Evolutionary conservation across 2,888 invertebrate species (phyloP), one percentile per base, ranked within the genome.

Genomic region (Amphipyra berbera): DNA sequence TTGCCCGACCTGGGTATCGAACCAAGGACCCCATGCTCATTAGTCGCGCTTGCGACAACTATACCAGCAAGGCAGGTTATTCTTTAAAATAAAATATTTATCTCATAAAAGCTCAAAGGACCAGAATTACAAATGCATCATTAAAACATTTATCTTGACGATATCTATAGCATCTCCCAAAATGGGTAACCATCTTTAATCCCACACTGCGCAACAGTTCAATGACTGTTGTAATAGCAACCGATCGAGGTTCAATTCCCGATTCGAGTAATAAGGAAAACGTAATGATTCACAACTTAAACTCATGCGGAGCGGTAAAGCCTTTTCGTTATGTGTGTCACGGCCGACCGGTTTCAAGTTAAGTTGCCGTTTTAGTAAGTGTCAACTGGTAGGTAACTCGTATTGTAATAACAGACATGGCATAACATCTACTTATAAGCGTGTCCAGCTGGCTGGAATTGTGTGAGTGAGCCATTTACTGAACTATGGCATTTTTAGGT

Each of bases 121-220:
- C 52, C 30, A 41, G 30, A 41, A 27, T 30, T n/a, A 37, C 1
- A 37, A 21, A 38, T n/a, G 5, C 30, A 8, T 9, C 0, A 2
- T 1, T 15, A 21, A 6, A 42, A 37, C 14, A 58, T 52, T 21
- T 21, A 68, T 61, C 35, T 66, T 40, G 4, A n/a, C 6, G 0
- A 55, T 57, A 48, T 56, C 42, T 2, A 21, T 40, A 67, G 56
- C 35, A 14, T 41, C 38, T 53, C 61, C 46, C 0, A 6, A 12
- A 38, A 6, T 66, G 55, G 13, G 2, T 7, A n/a, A 10, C 35
- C 10, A 15, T 27, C 73, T 41, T 54, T 42, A 47, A 10, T 12
- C 40, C 14, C 15, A n/a, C 35, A 54, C 49, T 60, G n/a, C 49
- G 73, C 75, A 79, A 75, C 55, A 79, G 77, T 73, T 76, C 73